Conservation (phyloP, 2,113 vertebrate species). For the Mobula hypostoma region DNA sequence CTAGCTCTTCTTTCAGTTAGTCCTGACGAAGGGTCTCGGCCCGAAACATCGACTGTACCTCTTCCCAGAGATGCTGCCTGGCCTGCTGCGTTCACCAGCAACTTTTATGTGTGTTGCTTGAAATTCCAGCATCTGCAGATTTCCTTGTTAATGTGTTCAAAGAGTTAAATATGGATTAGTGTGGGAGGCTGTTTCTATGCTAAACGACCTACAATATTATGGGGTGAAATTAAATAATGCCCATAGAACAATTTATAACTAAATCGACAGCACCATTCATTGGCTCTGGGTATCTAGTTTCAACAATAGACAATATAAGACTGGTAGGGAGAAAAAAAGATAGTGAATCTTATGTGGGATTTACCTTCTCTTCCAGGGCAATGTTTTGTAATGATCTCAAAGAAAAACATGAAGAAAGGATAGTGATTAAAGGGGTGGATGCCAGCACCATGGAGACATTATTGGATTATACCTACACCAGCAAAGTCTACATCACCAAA, state of each 20-base stretch:
- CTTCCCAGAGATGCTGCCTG: too few relatives aligned
- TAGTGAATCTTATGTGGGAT: neutral
- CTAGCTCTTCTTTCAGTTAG: too few relatives aligned
- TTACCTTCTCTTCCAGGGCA: slow-evolving; percentile 60
- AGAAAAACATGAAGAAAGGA: slow-evolving; percentile 81
- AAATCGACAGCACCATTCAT: neutral
- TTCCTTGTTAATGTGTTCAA: too few relatives aligned
- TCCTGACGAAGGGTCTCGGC: too few relatives aligned
- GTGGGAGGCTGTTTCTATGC: too few relatives aligned
- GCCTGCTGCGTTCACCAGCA: too few relatives aligned
- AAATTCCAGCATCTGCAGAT: too few relatives aligned
- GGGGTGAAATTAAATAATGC: neutral
- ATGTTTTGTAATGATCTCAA: slow-evolving; percentile 94
- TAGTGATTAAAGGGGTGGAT: slow-evolving; percentile 83
- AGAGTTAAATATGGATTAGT: too few relatives aligned
- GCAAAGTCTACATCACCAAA: slow-evolving; percentile 79
- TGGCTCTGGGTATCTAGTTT: neutral
- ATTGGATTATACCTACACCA: slow-evolving; percentile 90
- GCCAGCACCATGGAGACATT: slow-evolving; percentile 80
- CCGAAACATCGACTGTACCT: too few relatives aligned
- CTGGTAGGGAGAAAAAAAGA: neutral
- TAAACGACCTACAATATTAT: neutral
- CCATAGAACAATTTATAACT: neutral
- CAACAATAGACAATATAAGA: neutral
- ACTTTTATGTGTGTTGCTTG: too few relatives aligned